Evolutionary conservation across 2,113 vertebrate species (phyloP).

Genomic region (Cephalopterus ornatus): DNA sequence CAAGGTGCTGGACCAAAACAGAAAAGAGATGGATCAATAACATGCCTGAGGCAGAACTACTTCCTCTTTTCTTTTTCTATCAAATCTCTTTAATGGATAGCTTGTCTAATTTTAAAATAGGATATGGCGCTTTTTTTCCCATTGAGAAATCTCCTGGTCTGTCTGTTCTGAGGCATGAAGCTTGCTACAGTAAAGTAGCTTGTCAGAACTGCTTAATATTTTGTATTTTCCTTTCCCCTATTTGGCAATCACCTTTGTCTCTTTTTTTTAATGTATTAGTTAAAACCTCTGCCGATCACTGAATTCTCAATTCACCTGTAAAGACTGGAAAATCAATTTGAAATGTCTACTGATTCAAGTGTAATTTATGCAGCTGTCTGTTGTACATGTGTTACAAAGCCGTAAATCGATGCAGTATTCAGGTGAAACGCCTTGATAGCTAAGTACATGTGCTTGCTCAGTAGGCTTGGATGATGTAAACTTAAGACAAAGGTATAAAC

Average conservation of each 20-base stretch:
- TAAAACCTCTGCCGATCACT: not conserved
- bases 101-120: not conserved
- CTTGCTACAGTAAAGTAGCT: not conserved
- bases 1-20: not conserved
- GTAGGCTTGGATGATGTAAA: not conserved
- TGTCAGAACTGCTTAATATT: not conserved
- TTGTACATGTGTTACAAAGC: not conserved
- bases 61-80: not conserved
- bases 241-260: not conserved
- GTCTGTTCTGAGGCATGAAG: not conserved
- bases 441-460: not conserved
- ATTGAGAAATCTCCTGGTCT: not conserved
- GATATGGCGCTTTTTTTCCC: not conserved
- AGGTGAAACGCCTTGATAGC: not conserved
- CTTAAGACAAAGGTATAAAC: not conserved
- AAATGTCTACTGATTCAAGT: not conserved
- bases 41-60: not conserved
- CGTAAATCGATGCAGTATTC: not conserved
- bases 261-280: not conserved
- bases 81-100: not conserved
- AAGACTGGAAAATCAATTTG: not conserved
- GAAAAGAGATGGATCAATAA: not conserved
- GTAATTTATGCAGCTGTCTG: fast-evolving
- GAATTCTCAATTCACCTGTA: not conserved
- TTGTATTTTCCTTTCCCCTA: not conserved